Evolutionary conservation across 2,113 vertebrate genomes (phyloP).

Genomic region (Nannospalax galili): DNA sequence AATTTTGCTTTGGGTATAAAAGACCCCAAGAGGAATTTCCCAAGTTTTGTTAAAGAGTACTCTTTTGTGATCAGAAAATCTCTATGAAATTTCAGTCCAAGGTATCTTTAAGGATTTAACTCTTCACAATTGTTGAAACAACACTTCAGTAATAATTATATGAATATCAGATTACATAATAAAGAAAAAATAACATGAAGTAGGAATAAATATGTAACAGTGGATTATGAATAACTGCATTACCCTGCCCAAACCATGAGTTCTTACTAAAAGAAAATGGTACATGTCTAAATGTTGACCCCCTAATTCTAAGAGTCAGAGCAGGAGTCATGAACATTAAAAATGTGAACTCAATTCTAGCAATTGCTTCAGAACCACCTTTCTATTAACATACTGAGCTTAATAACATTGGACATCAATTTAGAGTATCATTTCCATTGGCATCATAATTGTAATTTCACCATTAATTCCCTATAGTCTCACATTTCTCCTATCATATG

Average conservation of each 20-base stretch:
- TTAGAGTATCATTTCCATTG: neutral
- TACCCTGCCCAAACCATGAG: neutral
- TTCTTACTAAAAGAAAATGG: neutral
- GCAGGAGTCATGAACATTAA: neutral
- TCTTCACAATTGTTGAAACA: constrained; percentile 52
- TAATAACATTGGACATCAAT: neutral
- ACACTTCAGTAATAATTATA: neutral
- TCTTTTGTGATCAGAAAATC: constrained; percentile 61
- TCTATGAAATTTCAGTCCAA: constrained; percentile 60
- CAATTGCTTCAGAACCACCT: neutral
- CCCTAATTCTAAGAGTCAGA: neutral
- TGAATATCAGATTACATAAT: neutral
- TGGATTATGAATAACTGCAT: neutral
- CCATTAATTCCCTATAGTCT: neutral
- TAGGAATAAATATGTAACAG: neutral
- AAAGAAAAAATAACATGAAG: neutral
- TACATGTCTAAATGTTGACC: neutral
- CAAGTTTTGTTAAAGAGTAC: constrained; percentile 67
- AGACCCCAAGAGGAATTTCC: constrained; percentile 67
- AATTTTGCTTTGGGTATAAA: constrained; percentile 80
- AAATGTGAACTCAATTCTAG: neutral
- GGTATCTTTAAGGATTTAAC: constrained; percentile 71
- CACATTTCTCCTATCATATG: neutral
- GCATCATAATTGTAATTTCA: neutral
- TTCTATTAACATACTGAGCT: neutral